phyloP scores from a whole-genome alignment of 1,140 invertebrate genomes.

The Reticulitermes speratus region DNA sequence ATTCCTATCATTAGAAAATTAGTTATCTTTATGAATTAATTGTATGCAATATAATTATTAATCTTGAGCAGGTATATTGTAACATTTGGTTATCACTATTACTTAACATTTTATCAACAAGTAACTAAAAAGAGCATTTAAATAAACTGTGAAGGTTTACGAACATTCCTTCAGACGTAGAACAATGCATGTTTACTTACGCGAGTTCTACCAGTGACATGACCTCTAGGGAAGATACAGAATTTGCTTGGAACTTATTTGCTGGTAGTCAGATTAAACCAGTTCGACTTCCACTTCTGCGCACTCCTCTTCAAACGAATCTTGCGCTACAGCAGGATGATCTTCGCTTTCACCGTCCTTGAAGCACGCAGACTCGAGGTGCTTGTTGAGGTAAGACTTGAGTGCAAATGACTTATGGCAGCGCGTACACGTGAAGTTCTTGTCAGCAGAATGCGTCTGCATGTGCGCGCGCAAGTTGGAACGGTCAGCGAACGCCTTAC shows the following conservation, averaged over 20 bases:
- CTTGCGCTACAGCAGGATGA: background rate
- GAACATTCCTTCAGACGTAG: too few species aligned
- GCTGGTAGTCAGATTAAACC: background rate
- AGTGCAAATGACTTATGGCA: conserved; percentile 97
- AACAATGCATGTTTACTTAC: too few species aligned
- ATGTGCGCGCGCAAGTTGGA: conserved; percentile 98
- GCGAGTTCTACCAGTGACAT: too few species aligned
- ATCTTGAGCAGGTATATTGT: conserved; percentile 12
- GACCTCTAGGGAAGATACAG: too few species aligned
- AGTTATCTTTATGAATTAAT: conserved; percentile 15
- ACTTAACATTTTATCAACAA: background rate
- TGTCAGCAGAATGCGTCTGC: conserved; percentile 96
- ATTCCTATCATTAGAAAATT: background rate
- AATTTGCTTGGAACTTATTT: background rate
- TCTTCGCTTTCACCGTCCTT: conserved; percentile 58
- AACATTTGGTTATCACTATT: background rate
- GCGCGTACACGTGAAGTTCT: conserved; percentile 90
- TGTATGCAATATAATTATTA: conserved; percentile 2
- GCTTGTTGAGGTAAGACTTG: conserved; percentile 99
- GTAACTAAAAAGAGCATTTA: background rate
- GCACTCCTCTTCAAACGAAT: conserved; percentile 43
- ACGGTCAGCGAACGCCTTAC: conserved; percentile 96
- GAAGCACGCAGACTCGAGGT: conserved; percentile 93
- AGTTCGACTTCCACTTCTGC: conserved; percentile 30
- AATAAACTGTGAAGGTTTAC: too few species aligned